Percentiles rank a stretch among this genome's conserved stretches.
Conservation (phyloP, 1,140 invertebrate genomes). For the Drosophila sturtevanti region DNA sequence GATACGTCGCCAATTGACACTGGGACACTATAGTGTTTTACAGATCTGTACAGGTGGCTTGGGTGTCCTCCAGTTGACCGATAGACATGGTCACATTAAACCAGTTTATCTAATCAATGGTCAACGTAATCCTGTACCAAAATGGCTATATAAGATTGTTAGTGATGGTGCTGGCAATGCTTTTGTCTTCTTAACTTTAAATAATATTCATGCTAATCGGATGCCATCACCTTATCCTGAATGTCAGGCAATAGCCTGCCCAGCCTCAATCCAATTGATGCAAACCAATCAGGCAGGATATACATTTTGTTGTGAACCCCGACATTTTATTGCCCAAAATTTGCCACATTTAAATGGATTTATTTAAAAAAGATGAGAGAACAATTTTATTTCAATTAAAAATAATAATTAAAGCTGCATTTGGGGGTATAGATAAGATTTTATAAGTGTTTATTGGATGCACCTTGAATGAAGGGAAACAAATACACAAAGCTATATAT, state of each 20-base stretch:
- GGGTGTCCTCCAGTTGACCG: conserved; percentile 23
- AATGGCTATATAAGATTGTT: conserved; percentile 45
- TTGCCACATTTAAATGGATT: conserved; percentile 13
- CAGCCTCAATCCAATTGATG: neutral
- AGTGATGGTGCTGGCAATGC: conserved; percentile 1
- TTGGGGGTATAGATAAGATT: too few relatives aligned
- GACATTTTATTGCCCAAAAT: conserved; percentile 14
- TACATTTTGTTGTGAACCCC: conserved; percentile 34
- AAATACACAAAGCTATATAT: too few relatives aligned
- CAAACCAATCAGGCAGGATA: conserved; percentile 6
- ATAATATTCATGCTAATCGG: conserved; percentile 8
- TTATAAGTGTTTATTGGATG: too few relatives aligned
- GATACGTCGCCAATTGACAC: conserved; percentile 11
- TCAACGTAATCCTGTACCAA: conserved; percentile 26
- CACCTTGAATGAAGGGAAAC: too few relatives aligned
- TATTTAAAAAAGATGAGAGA: conserved; percentile 9
- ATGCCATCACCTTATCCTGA: neutral
- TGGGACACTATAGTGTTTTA: neutral
- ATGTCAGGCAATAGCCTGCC: conserved; percentile 17
- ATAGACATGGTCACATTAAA: neutral
- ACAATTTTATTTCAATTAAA: neutral
- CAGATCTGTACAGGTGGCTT: conserved; percentile 44
- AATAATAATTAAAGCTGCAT: too few relatives aligned
- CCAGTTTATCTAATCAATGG: conserved; percentile 16
- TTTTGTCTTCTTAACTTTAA: conserved; percentile 34